A percentile compares a stretch with the other conserved stretches of the same genome.
phyloP scores from a whole-genome alignment of 2,113 vertebrate genomes.

The Sterrhoptilus dennistouni region DNA sequence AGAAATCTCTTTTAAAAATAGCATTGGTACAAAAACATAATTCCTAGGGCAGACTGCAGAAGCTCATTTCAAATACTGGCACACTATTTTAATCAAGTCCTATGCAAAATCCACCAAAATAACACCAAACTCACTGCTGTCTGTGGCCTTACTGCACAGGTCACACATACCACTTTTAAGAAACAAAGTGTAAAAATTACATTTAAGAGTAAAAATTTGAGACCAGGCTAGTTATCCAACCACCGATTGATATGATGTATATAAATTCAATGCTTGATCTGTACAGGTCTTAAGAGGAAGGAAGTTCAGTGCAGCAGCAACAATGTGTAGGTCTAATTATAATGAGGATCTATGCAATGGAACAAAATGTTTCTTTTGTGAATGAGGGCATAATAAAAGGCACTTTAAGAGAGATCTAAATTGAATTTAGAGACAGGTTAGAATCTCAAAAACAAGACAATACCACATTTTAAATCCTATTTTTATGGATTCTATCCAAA shows the following conservation, averaged over 20 bases:
- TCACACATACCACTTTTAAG: not conserved
- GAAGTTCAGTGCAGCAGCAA: not conserved
- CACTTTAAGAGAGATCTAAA: not conserved
- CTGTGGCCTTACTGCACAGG: not conserved
- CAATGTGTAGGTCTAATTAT: not conserved
- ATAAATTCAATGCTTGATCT: not conserved
- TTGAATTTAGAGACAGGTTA: not conserved
- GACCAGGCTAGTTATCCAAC: not conserved
- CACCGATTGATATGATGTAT: not conserved
- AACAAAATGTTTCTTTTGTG: not conserved
- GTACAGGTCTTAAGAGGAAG: not conserved
- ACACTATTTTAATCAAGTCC: not conserved
- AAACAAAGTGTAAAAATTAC: not conserved
- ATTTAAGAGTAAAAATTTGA: not conserved
- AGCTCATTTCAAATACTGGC: not conserved
- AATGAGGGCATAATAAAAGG: not conserved
- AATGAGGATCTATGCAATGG: not conserved
- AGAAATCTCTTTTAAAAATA: not conserved
- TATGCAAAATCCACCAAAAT: not conserved
- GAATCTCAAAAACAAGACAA: slow-evolving; percentile 1
- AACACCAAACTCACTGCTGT: not conserved
- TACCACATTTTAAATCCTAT: not conserved
- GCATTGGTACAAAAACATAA: not conserved
- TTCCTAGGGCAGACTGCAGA: not conserved
- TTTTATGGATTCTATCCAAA: slow-evolving; percentile 24